Base-by-base conservation (phyloP, 2,113 vertebrate species). In the Asarcornis scutulata region DNA sequence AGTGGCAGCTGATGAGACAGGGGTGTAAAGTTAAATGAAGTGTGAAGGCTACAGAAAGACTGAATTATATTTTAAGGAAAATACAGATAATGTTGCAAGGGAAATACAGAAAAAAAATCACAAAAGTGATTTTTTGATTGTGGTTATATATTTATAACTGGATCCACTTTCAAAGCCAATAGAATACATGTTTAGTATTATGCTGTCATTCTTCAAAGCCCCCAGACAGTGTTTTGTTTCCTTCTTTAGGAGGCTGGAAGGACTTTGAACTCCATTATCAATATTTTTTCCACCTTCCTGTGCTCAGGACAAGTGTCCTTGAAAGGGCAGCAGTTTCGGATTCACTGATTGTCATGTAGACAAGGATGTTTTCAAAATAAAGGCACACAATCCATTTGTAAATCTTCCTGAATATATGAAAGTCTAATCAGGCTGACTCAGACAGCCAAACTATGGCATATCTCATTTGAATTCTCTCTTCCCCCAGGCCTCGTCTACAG, bases 341-440 rank as follows among this genome's bases (percentile, higher is more conserved):
- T 94, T 97, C 68, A 42, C 83, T 93, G 60, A 80, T 85, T 94
- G 88, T 89, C 77, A 11, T 68, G 95, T 92, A 83, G 82, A 52
- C 89, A 83, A 94, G 84, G 93, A 86, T 93, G 67, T 97, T 96
- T 96, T 93, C 93, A 77, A 95, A 96, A 90, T 89, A 96, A 89
- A 96, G 84, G 53, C 60, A 55, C 74, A 83, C 32, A 50, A 87
- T 89, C 92, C 79, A 72, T 96, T 95, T 95, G 91, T 94, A 95
- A 89, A 86, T 94, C 87, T 82, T 89, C 60, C 53, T 60, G 93
- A 91, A 93, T 83, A 66, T 81, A 78, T 95, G 91, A 95, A 97
- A 96, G 89, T 93, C 77, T 92, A 87, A 95, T 94, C 89, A 96
- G 96, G 78, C 66, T 91, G 87, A 78, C 68, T 92, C 88, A 91